Evolutionary conservation across 2,113 vertebrate genomes (phyloP).

Genomic region (human): DNA sequence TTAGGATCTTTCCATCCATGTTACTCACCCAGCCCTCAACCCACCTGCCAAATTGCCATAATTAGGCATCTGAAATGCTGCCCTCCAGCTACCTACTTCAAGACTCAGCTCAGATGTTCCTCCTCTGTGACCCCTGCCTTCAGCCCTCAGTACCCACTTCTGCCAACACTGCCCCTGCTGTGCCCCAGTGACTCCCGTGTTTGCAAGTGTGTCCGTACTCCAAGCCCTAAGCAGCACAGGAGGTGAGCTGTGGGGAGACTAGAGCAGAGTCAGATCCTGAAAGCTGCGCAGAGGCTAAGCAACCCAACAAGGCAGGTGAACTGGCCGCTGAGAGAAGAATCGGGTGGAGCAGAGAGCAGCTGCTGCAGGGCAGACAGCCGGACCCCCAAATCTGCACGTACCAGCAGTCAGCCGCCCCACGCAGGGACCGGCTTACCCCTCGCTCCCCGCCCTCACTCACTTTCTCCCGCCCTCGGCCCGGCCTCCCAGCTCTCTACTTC

Average conservation of each 20-base stretch:
- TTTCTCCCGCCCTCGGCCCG: constrained; percentile 39
- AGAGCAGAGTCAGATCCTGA: not conserved
- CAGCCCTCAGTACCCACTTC: not conserved
- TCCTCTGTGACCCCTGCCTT: not conserved
- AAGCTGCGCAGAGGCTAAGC: too few species aligned
- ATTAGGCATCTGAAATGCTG: constrained; percentile 3
- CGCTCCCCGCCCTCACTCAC: not conserved
- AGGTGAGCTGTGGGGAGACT: not conserved
- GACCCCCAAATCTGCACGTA: not conserved
- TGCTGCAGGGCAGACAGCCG: not conserved
- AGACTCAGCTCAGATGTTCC: not conserved
- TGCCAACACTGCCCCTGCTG: not conserved
- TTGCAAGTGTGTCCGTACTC: not conserved
- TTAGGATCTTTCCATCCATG: not conserved
- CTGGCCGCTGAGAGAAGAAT: not conserved
- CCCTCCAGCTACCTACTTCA: not conserved
- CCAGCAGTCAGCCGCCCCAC: not conserved
- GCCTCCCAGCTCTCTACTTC: constrained; percentile 65
- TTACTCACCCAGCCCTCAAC: not conserved
- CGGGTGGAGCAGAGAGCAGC: not conserved
- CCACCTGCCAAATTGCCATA: constrained; percentile 6
- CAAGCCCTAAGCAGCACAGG: not conserved
- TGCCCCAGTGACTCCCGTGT: rapidly evolving
- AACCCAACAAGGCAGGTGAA: not conserved
- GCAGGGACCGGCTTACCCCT: constrained; percentile 31